Conservation (phyloP, 2,113 vertebrate genomes). For the Salvelinus fontinalis region DNA sequence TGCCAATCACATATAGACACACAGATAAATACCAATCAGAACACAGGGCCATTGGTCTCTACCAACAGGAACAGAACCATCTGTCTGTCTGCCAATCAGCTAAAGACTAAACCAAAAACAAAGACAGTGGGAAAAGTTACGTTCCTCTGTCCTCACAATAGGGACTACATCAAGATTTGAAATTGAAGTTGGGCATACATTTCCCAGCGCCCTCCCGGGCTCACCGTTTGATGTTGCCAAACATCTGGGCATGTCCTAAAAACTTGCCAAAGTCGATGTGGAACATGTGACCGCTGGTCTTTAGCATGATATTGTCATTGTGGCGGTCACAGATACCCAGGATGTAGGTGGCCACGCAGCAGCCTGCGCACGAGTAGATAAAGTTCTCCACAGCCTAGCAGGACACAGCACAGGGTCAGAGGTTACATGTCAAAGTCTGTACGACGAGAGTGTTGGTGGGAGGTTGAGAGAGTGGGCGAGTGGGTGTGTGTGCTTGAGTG, state of each 20-base stretch:
- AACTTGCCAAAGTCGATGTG: constrained; percentile 98
- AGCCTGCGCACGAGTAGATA: constrained; percentile 96
- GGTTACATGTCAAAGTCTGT: too few relatives aligned
- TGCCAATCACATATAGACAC: constrained; percentile 51
- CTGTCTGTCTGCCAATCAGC: not conserved
- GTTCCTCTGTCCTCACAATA: too few relatives aligned
- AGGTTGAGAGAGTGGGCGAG: not conserved
- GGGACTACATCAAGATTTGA: too few relatives aligned
- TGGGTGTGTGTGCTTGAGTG: too few relatives aligned
- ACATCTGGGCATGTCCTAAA: constrained; percentile 97
- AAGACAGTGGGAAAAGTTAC: too few relatives aligned
- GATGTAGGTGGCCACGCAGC: constrained; percentile 96
- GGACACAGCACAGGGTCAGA: not conserved
- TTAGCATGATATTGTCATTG: constrained; percentile 99
- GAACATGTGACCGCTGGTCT: constrained; percentile 97
- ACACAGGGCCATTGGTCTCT: not conserved
- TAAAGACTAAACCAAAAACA: not conserved
- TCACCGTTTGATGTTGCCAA: constrained; percentile 96
- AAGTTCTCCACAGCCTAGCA: constrained; percentile 96
- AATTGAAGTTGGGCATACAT: too few relatives aligned
- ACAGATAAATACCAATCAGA: not conserved
- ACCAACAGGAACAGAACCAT: not conserved
- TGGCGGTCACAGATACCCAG: constrained; percentile 97
- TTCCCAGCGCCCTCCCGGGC: constrained; percentile 20
- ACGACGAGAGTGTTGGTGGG: not conserved